A percentile compares a stretch with the other conserved stretches of the same genome.
Conservation (phyloP, 2,797 vertebrate species). For the Serranus cabrilla region DNA sequence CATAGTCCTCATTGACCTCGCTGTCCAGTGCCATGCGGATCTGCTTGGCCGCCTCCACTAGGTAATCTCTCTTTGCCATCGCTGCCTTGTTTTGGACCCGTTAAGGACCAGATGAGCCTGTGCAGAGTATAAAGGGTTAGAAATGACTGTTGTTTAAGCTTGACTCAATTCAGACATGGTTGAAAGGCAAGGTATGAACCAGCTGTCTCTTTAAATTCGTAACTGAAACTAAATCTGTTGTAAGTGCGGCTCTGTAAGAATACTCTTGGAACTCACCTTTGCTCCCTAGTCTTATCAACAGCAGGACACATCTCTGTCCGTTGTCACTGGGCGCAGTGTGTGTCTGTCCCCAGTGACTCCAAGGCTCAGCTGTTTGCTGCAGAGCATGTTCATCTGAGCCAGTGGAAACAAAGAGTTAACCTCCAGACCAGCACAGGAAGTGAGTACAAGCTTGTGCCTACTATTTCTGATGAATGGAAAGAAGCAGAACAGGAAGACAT, state of each 20-base stretch:
- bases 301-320: constrained; percentile 68
- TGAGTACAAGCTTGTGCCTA: constrained; percentile 47
- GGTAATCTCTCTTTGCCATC: constrained; percentile 93
- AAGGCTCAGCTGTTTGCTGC: constrained; percentile 35
- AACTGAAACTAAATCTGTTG: constrained; percentile 42
- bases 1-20: constrained; percentile 96
- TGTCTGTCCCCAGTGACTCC: constrained; percentile 37
- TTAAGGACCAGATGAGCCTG: constrained; percentile 78
- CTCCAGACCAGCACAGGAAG: constrained; percentile 65
- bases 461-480: constrained; percentile 65
- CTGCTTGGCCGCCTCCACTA: constrained; percentile 97
- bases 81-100: constrained; percentile 70
- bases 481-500: constrained; percentile 40
- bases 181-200: not conserved
- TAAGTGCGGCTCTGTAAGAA: not conserved
- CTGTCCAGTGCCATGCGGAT: constrained; percentile 96
- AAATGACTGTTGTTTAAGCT: constrained; percentile 1
- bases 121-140: constrained; percentile 69
- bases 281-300: constrained; percentile 64
- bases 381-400: constrained; percentile 68
- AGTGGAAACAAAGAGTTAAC: constrained; percentile 68
- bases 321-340: constrained; percentile 37
- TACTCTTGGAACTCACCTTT: constrained; percentile 60
- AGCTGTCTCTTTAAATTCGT: not conserved
- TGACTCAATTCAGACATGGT: not conserved